Conservation (phyloP, 2,113 vertebrate genomes). For the Sorex fumeus region DNA sequence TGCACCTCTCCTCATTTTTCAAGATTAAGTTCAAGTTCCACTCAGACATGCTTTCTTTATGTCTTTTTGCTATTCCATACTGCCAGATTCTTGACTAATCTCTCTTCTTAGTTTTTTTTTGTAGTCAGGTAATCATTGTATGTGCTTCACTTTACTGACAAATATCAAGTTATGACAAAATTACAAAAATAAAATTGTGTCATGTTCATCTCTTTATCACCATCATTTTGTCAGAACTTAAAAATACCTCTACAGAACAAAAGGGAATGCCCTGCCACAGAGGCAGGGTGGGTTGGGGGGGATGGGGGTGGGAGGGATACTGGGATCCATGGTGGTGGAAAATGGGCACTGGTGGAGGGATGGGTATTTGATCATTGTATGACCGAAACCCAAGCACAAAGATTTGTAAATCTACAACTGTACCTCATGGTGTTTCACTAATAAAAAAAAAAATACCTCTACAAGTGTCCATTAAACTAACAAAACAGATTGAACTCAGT, state of each 20-base stretch:
- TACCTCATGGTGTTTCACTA: too few species aligned
- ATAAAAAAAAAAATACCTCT: too few species aligned
- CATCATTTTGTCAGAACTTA: not conserved
- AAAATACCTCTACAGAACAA: too few species aligned
- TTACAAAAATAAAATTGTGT: not conserved
- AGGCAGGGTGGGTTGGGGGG: too few species aligned
- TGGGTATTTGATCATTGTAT: too few species aligned
- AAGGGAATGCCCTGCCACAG: too few species aligned
- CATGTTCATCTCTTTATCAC: not conserved
- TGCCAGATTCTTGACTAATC: not conserved
- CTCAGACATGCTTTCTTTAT: not conserved
- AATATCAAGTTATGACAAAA: not conserved
- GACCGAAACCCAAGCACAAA: too few species aligned
- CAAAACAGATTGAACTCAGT: not conserved
- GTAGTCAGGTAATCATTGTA: not conserved
- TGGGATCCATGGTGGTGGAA: too few species aligned
- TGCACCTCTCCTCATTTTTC: not conserved
- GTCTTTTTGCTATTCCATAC: not conserved
- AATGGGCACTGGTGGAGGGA: too few species aligned
- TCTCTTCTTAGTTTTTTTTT: not conserved
- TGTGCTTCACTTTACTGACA: not conserved
- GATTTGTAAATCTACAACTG: too few species aligned
- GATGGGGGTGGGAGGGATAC: too few species aligned
- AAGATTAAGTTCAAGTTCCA: conserved; percentile 4
- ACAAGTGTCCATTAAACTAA: not conserved